Evolutionary conservation across 2,888 invertebrate species (phyloP), one percentile per base, ranked within the genome.

Genomic region (Diabrotica balteata): DNA sequence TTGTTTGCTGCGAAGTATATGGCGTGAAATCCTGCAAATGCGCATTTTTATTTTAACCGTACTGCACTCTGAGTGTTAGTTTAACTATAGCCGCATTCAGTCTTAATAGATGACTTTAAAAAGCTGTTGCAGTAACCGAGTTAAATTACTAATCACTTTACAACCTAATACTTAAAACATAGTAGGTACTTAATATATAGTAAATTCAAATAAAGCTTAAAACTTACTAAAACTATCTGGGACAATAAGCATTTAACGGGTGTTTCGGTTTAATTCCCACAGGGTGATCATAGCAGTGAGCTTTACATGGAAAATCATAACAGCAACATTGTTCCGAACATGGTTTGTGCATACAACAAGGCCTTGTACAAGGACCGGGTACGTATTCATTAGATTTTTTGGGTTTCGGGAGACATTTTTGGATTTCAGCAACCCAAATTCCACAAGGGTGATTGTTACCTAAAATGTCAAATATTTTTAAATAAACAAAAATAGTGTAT

Each of bases 321-420:
- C 76, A 57, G 72, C 81, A 81, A 22, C 77, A 76, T 45, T 77
- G 77, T 11, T 78, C 80, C 69, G 79, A 78, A 10, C 78, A 75
- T 70, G 76, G 77, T 81, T 80, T 81, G 65, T 83, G 82, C 69
- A 79, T 75, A 68, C 83, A 83, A 59, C 82, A 81, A n/a, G 81
- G 81, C 50, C 82, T 71, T n/a, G 69, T 77, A 72, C 82, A 82
- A n/a, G 73, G 75, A 11, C 75, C 78, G 2, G 81, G 79, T 50
- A 59, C 63, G 67, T 59, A 59, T 49, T n/a, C 11, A 10, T 50
- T 50, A n/a, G 59, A 74, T 68, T 76, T 75, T 62, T 73, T 77
- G 32, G 76, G 74, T 72, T 81, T 82, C 0, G 80, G 77, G 3
- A 80, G 79, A 66, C 82, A 83, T 11, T 80, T 79, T 70, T 79